These are phyloP conservation scores for Ibidorhyncha struthersii DNA, from an alignment of 2,113 vertebrate species.

Conservation along the genomic window DNA sequence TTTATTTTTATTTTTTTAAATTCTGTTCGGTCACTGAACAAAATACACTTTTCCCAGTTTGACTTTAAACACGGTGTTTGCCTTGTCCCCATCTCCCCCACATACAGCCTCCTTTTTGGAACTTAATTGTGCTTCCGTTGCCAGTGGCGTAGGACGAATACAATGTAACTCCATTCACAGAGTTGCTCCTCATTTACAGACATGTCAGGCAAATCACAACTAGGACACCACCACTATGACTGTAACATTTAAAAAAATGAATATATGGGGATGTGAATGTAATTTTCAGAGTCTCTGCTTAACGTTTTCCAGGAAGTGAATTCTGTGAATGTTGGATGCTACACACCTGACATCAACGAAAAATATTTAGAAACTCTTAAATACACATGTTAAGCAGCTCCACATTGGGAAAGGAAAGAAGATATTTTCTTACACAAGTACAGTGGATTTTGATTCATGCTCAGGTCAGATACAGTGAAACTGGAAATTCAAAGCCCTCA, in stretches of 20 bases:
- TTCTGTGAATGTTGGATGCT: neutral
- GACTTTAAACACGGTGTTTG: neutral
- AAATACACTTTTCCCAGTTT: neutral
- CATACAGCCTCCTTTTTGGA: neutral
- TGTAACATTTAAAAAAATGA: neutral
- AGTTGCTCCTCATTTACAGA: neutral
- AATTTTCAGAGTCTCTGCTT: neutral
- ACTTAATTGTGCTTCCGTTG: neutral
- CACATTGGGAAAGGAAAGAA: neutral
- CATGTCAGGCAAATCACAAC: neutral
- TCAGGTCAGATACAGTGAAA: neutral
- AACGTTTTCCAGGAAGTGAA: neutral
- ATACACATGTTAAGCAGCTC: neutral
- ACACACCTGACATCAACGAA: neutral
- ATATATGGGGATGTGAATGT: neutral
- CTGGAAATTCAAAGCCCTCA: neutral
- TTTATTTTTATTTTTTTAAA: neutral
- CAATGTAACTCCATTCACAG: neutral
- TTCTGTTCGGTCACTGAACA: neutral
- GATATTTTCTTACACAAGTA: neutral
- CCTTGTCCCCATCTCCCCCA: neutral
- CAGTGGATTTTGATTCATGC: neutral
- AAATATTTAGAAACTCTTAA: neutral
- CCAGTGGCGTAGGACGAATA: neutral
- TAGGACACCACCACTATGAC: neutral